Evolutionary conservation across 2,888 invertebrate genomes (phyloP).

Genomic region (Galerucella calmariensis): DNA sequence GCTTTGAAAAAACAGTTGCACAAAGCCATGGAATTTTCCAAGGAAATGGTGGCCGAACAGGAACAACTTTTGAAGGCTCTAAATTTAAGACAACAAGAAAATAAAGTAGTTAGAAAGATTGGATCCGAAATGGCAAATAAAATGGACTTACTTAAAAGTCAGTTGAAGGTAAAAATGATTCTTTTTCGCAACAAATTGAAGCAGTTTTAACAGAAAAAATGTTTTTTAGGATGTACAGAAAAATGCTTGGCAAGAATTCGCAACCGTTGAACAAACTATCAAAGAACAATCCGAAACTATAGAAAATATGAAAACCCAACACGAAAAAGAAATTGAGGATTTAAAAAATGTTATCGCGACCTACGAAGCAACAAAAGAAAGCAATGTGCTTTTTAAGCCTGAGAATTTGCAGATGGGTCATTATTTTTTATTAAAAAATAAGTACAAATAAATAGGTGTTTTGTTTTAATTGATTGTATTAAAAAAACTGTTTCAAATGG

Average conservation of each 20-base stretch:
- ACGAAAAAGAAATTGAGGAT: conserved; percentile 65
- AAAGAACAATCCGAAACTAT: conserved; percentile 65
- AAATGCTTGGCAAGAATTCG: conserved; percentile 67
- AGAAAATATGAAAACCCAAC: conserved; percentile 65
- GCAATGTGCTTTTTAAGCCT: conserved; percentile 57
- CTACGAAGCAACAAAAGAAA: conserved; percentile 65
- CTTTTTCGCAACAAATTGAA: conserved; percentile 22
- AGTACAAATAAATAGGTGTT: conserved; percentile 50
- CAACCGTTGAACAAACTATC: conserved; percentile 67
- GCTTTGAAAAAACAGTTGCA: conserved; percentile 67
- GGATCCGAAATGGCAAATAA: conserved; percentile 67
- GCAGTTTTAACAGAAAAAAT: background rate
- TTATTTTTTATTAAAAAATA: conserved; percentile 61
- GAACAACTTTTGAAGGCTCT: conserved; percentile 65
- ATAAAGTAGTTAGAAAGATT: conserved; percentile 63
- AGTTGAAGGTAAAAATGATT: conserved; percentile 63
- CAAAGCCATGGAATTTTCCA: conserved; percentile 68
- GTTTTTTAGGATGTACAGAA: conserved; percentile 66
- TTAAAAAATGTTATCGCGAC: conserved; percentile 64
- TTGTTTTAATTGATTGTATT: too few species aligned
- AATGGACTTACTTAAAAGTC: conserved; percentile 66
- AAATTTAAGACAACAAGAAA: conserved; percentile 61
- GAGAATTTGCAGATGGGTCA: conserved; percentile 58
- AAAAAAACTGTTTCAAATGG: too few species aligned
- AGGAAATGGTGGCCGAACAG: conserved; percentile 68